Percentiles rank a stretch among this genome's conserved stretches.
Conservation (phyloP, 2,888 invertebrate species). For the Watsonalla binaria region DNA sequence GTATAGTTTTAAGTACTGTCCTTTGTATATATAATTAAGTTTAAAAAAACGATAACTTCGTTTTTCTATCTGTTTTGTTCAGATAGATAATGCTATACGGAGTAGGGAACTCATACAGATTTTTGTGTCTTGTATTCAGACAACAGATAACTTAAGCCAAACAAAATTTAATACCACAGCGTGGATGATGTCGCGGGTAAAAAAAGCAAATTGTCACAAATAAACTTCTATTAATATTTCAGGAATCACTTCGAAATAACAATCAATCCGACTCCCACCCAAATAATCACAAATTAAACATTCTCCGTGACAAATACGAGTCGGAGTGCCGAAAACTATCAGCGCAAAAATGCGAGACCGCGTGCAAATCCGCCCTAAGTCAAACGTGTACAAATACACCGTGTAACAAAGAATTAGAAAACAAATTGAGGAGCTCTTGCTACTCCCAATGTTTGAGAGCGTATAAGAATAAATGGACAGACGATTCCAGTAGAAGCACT, state of each 20-base stretch:
- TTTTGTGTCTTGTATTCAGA: no score
- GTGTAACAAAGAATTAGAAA: conserved; percentile 22
- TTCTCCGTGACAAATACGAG: conserved; percentile 40
- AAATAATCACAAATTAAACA: conserved; percentile 12
- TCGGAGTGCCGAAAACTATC: conserved; percentile 34
- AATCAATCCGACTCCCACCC: neutral
- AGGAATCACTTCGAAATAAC: neutral
- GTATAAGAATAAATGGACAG: conserved; percentile 9
- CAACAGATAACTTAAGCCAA: no score
- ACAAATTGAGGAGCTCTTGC: conserved; percentile 28
- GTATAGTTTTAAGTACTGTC: no score
- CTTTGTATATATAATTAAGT: no score
- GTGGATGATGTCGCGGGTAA: no score
- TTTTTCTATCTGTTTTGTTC: no score
- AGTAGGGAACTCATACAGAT: no score
- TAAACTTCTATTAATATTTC: neutral
- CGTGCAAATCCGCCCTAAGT: conserved; percentile 24
- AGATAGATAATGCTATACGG: no score
- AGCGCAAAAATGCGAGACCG: conserved; percentile 27
- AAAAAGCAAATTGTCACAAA: no score
- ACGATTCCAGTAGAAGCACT: neutral
- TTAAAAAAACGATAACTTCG: no score
- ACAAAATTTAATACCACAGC: no score
- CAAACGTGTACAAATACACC: conserved; percentile 20
- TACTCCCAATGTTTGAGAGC: conserved; percentile 25